Percentiles rank a stretch among this genome's conserved stretches.
These are phyloP conservation scores for human (Homo sapiens) DNA, from an alignment of 2,113 vertebrate species.

Conservation along the genomic window DNA sequence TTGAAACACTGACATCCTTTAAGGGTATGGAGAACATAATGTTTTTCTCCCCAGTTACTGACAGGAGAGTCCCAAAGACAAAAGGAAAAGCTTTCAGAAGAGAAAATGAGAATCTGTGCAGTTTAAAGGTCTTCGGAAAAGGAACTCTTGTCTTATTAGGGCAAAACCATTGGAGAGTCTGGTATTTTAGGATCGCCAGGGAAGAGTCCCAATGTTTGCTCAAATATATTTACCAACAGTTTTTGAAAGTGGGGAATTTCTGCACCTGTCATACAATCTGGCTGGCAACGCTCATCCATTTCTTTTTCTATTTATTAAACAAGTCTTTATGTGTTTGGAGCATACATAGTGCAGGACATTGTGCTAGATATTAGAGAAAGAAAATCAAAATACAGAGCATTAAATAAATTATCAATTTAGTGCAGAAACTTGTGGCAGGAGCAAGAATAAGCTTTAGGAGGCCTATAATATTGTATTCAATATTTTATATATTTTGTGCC, in stretches of 20 bases:
- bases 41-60: background rate
- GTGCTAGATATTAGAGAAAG: background rate
- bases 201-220: background rate
- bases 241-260: background rate
- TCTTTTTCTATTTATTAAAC: background rate
- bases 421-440: background rate
- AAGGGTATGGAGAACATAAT: background rate
- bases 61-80: background rate
- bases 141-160: background rate
- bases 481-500: background rate
- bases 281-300: background rate
- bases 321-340: background rate
- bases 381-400: background rate
- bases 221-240: background rate
- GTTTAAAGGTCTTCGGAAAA: background rate
- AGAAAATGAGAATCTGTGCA: background rate
- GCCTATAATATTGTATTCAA: background rate
- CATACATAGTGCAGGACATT: background rate
- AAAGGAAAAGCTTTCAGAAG: background rate
- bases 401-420: background rate
- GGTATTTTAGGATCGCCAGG: background rate
- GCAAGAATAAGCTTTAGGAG: background rate
- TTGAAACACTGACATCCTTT: background rate
- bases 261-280: background rate
- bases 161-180: background rate